phyloP scores from a whole-genome alignment of 2,797 vertebrate species.

The Sebastes steindachneri region DNA sequence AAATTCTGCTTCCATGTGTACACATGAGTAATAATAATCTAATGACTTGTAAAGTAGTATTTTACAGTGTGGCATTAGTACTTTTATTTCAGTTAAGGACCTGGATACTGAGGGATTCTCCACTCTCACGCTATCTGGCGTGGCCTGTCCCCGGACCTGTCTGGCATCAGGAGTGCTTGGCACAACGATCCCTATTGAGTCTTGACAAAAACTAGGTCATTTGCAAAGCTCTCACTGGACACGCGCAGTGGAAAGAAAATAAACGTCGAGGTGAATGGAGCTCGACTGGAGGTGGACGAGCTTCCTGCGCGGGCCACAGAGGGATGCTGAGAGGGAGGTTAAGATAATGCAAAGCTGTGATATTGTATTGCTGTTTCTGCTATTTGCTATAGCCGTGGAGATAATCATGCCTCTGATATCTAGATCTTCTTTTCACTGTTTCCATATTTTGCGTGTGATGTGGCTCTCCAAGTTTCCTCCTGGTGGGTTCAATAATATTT shows the following conservation, averaged over 20 bases:
- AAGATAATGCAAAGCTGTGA: conserved; percentile 44
- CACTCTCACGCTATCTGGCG: conserved; percentile 59
- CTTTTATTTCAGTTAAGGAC: not conserved
- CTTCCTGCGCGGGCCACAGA: conserved; percentile 61
- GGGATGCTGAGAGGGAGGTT: conserved; percentile 55
- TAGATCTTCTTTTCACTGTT: conserved; percentile 38
- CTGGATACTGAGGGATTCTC: conserved; percentile 27
- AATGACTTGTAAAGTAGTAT: not conserved
- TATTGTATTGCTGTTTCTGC: conserved; percentile 27
- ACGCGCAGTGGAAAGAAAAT: conserved; percentile 70
- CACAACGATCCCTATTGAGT: conserved; percentile 74
- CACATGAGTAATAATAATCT: not conserved
- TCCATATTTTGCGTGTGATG: conserved; percentile 25
- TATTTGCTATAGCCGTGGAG: not conserved
- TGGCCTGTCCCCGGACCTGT: conserved; percentile 52
- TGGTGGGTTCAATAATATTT: conserved; percentile 50
- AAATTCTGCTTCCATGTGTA: not conserved
- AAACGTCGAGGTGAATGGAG: conserved; percentile 65
- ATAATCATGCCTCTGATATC: conserved; percentile 19
- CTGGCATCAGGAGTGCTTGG: conserved; percentile 70
- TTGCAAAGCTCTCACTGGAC: conserved; percentile 69
- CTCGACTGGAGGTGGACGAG: conserved; percentile 61
- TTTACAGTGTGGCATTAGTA: not conserved
- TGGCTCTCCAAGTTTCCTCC: conserved; percentile 31
- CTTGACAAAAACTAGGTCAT: conserved; percentile 80